Evolutionary conservation across 1,140 invertebrate genomes (phyloP), one percentile per base, ranked within the genome.

Genomic region (Megalonaias nervosa): DNA sequence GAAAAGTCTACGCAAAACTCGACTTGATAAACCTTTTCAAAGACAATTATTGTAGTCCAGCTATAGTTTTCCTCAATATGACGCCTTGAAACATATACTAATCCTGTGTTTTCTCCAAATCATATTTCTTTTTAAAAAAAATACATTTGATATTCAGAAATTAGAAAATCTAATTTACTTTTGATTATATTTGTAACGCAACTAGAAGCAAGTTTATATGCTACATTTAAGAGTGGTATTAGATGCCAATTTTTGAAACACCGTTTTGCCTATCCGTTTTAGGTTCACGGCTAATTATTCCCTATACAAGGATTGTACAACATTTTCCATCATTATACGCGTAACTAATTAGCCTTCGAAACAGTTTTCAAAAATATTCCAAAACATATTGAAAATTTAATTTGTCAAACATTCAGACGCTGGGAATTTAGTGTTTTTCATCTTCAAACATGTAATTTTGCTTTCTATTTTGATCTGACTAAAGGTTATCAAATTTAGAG

Each of bases 21-120:
- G 19, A 55, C 19, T 67, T 48, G 55, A 67, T 31, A 74, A n/a
- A 64, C 64, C 31, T 67, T 74, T 59, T 67, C 65, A n/a, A 67
- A 71, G 26, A 56, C 77, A 17, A 69, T 13, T 26, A 31, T 31
- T 70, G 21, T 70, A 75, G 15, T 26, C 19, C 56, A 48, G 23
- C 56, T 17, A 67, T 66, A 31, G 70, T 19, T 17, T 56, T 68
- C 17, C 64, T 67, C 62, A 2, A 58, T 57, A 62, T 38, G n/a
- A 23, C 60, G n/a, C 67, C 62, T 69, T n/a, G 68, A 57, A 70
- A 69, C 74, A 62, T 69, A 70, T 13, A 75, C 16, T 64, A 75
- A 62, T 55, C 67, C 61, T 15, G 56, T 64, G 55, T 75, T 75
- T 64, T 75, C 74, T n/a, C 74, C 74, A 26, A 75, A 31, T 31